Percentiles rank a stretch among this genome's conserved stretches.
Conservation (phyloP, 2,888 invertebrate species). For the Loripinus fragilis region DNA sequence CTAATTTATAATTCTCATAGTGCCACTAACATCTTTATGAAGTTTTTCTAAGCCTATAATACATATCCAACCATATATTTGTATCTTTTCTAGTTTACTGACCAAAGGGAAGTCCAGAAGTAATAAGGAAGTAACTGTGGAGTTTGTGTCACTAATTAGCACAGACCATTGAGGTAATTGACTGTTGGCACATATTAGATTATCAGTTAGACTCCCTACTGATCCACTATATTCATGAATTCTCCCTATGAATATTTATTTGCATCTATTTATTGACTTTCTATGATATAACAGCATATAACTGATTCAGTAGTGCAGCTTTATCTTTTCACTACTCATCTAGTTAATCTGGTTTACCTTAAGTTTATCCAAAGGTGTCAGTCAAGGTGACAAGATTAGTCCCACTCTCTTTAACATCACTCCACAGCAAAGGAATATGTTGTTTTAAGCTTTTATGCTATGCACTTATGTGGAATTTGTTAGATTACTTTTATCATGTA, state of each 20-base stretch:
- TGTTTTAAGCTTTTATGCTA: constrained; percentile 10
- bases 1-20: too few relatives aligned
- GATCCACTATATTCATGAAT: constrained; percentile 1
- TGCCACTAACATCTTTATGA: too few relatives aligned
- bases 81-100: neutral
- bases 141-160: constrained; percentile 4
- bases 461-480: constrained; percentile 12
- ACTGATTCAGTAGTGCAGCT: neutral
- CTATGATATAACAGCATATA: constrained; percentile 14
- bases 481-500: constrained; percentile 17
- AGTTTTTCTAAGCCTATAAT: too few relatives aligned
- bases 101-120: constrained; percentile 4
- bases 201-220: constrained; percentile 1
- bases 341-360: constrained; percentile 8
- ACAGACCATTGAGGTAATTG: constrained; percentile 7
- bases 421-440: neutral
- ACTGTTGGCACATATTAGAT: constrained; percentile 15
- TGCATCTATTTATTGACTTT: constrained; percentile 10
- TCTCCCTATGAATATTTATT: constrained; percentile 14
- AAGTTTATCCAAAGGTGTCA: constrained; percentile 32
- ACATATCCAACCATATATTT: too few relatives aligned
- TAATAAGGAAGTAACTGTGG: constrained; percentile 12
- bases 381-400: constrained; percentile 40
- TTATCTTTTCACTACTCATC: constrained; percentile 13
- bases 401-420: constrained; percentile 36